Base-by-base conservation (phyloP, 2,888 invertebrate species). In the Dastarcus helophoroides region DNA sequence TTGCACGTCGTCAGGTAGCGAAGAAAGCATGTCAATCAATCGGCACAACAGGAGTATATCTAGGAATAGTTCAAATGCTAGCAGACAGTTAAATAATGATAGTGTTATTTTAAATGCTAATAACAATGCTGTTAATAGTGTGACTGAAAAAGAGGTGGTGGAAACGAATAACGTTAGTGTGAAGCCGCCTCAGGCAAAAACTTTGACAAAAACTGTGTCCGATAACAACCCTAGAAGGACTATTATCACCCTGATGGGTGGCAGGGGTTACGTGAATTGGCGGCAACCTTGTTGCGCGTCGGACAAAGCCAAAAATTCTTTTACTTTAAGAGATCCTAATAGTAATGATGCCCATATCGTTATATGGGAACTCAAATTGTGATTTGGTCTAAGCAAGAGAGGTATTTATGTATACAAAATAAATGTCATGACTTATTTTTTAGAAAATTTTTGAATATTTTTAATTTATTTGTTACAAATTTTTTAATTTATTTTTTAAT, bases 301-400 rank as follows among this genome's bases (percentile, higher is more conserved):
- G 14, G 72, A 73, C 42, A 64, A 71, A 15, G 54, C 46, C 44
- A 63, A 53, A 32, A 47, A 47, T 32, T 64, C 67, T 4, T 60
- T 63, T 30, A 62, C 65, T 24, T 65, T 71, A 22, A 70, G 70
- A 26, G 79, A 79, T 37, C 78, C 79, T 26, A 84, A 84, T 58
- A 79, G 79, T 38, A 82, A 74, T 51, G 85, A 88, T 67, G 88
- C 90, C 9, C 85, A 89, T 62, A 78, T 90, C 50, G 79, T 89
- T 39, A 73, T 90, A 27, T 90, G 90, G 89, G 90, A 91, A 61
- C 77, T 80, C 64, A 83, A 82, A 54, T 72, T 79, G 68, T 79
- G 73, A 75, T 65, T 40, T 39, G 36, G 31, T 28, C 40, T 41
- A 40, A 11, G 9, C 26, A 26, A 14, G 9, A 26, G 24, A 23